Evolutionary conservation across 1,140 invertebrate genomes (phyloP), one percentile per base, ranked within the genome.

Genomic region (Epicauta chinensis): DNA sequence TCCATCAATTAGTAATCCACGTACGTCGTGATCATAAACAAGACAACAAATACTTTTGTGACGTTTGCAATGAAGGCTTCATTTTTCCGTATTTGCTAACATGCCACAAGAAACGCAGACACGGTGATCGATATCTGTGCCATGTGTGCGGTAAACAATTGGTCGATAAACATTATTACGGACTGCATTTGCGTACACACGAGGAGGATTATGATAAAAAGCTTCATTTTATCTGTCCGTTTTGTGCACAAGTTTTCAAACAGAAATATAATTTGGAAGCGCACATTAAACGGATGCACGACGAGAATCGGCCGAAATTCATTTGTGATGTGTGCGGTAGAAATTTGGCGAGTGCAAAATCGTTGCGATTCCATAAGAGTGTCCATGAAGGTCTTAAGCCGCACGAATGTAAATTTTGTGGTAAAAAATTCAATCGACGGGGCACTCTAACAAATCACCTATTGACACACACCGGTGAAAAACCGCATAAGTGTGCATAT

Each of bases 361-460:
- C 75, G 81, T 9, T 70, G 83, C 11, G 76, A 73, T 17, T 76
- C 75, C 78, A 81, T 50, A 72, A 77, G 57, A 70, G 77, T 15
- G 36, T 49, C 10, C 50, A 55, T 38, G 16, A 30, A 39, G 39
- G n/a, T 38, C 36, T 23, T 51, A 46, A 31, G 23, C 80, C 82
- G 0, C 84, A 79, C 61, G 55, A 75, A 1, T 81, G 80, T 58
- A 65, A 72, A 1, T 63, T 73, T 6, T 81, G 80, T 51, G 75
- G 74, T 4, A 80, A 79, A 58, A 75, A 75, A 41, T 66, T 71
- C 1, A 23, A 23, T 5, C 4, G 7, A 5, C 4, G 7, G 7
- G 7, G 23, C 4, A 3, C 4, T 3, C 7, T 23, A 23, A 23
- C 23, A 7, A 7, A 23, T 3, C 23, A 23, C 7, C 4, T 23